Conservation (phyloP, 2,888 invertebrate genomes). For the Monochamus alternatus region DNA sequence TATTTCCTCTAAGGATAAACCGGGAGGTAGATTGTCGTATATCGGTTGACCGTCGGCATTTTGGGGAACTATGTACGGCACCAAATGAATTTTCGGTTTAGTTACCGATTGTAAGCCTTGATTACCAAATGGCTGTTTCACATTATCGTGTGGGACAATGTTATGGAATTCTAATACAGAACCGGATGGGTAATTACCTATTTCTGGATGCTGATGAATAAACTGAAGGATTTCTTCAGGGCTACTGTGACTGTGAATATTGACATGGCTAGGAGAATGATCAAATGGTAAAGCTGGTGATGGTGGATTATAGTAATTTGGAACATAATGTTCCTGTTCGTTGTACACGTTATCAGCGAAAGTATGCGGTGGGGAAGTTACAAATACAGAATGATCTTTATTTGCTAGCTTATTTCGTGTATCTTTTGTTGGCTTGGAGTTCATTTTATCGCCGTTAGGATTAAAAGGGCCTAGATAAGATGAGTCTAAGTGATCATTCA, state of each 20-base stretch:
- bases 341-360: not conserved
- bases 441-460: constrained; percentile 59
- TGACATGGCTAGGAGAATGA: constrained; percentile 47
- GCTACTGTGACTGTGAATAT: constrained; percentile 63
- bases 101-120: constrained; percentile 34
- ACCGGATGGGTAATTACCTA: constrained; percentile 68
- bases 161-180: constrained; percentile 69
- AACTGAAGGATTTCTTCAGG: constrained; percentile 68
- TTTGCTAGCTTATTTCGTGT: constrained; percentile 48
- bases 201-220: constrained; percentile 69
- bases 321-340: constrained; percentile 36
- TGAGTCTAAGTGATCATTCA: constrained; percentile 53
- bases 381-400: constrained; percentile 53
- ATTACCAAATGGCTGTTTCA: constrained; percentile 13
- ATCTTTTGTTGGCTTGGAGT: constrained; percentile 33
- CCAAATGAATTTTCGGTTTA: constrained; percentile 51
- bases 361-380: constrained; percentile 54
- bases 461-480: constrained; percentile 69
- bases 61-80: constrained; percentile 59
- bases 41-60: constrained; percentile 44
- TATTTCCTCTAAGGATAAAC: constrained; percentile 65
- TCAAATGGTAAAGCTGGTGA: constrained; percentile 41
- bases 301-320: constrained; percentile 34
- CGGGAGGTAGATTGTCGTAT: constrained; percentile 57
- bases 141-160: constrained; percentile 47